Percentiles rank a stretch among this genome's conserved stretches.
These are phyloP conservation scores for Busseola fusca DNA, from an alignment of 2,888 invertebrate genomes.

Conservation along the genomic window DNA sequence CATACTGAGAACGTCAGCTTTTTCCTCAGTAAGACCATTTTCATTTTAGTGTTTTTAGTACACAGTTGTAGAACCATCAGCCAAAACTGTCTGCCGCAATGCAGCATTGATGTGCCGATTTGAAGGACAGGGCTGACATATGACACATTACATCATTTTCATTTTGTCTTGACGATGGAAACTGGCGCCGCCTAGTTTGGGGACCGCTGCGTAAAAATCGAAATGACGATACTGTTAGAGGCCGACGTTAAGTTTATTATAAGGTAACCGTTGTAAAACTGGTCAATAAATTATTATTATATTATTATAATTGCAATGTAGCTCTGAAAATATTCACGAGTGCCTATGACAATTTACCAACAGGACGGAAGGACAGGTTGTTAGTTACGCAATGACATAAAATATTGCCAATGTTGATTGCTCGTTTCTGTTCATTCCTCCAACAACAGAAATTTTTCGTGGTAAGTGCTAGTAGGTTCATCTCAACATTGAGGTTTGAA, in stretches of 20 bases:
- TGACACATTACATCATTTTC: background rate
- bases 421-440: background rate
- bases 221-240: too few species aligned
- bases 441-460: background rate
- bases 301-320: background rate
- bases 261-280: too few species aligned
- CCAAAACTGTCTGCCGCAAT: background rate
- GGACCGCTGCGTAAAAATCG: too few species aligned
- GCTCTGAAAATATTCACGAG: background rate
- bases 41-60: background rate
- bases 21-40: conserved; percentile 89
- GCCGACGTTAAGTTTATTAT: too few species aligned
- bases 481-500: background rate
- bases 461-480: background rate
- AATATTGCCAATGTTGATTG: background rate
- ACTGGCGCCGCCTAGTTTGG: too few species aligned
- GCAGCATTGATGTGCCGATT: background rate
- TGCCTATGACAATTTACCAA: background rate
- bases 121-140: background rate
- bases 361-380: background rate
- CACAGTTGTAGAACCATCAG: background rate
- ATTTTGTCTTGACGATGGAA: background rate
- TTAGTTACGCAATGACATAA: background rate
- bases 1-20: conserved; percentile 92
- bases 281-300: too few species aligned